Base-by-base conservation (phyloP, 92 coral and sea anemone genomes). In the Nematostella vectensis region DNA sequence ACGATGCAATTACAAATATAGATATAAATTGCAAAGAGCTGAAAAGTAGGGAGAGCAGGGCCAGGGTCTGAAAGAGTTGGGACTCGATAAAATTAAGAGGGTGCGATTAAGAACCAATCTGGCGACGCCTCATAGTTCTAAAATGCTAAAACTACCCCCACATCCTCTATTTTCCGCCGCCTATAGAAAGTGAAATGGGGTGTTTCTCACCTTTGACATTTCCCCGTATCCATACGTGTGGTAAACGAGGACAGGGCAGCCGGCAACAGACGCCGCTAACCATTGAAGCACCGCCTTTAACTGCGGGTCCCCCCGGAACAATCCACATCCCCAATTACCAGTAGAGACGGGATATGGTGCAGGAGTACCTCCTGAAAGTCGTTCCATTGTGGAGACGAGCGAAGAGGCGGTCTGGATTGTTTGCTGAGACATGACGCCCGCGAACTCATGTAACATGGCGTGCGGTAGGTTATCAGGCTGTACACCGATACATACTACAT, bases 261-360 rank as follows among this genome's bases (percentile, higher is more conserved):
- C 87, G 25, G 74, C 89, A 3, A 71, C 83, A 20, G 93, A 87
- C 0, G 96, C 93, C 0, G 86, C 96, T 22, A 70, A 58, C 96
- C 96, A 87, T 71, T 87, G 96, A 17, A 87, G 31, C 1, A 81
- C 45, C 53, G 83, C 83, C 71, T 87, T 81, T 62, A 87, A 72
- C 57, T 87, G 75, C 17, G 81, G 65, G 58, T 83, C 87, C 21
- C 82, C 73, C 37, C 59, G 59, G 45, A 71, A 61, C 9, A 50
- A 80, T 28, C 87, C 88, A 29, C 88, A 70, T 23, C 83, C 82
- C 94, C 94, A 85, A 63, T 47, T 59, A 18, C 94, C 87, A 23
- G 83, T 79, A 31, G 88, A 83, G 28, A 85, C 57, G n/a, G 87
- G 87, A 36, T 65, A 74, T 12, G 54, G 27, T 20, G n/a, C 21